A percentile compares a stretch with the other conserved stretches of the same genome.
Conservation (phyloP, 2,113 vertebrate genomes). For the Istiophorus platypterus region DNA sequence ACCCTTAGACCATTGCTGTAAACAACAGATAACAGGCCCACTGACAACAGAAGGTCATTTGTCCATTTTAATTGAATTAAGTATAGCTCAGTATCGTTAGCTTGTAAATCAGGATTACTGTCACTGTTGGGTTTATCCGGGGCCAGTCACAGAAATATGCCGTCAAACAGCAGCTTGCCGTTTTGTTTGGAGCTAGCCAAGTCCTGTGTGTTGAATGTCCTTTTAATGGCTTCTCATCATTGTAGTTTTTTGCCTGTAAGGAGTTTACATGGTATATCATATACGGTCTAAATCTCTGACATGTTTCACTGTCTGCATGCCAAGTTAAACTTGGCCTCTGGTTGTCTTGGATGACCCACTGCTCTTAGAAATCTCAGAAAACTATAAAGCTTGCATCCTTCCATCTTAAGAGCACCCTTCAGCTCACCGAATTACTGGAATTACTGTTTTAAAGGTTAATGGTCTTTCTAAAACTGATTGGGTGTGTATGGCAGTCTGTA, state of each 20-base stretch:
- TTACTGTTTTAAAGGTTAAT: conserved; percentile 30
- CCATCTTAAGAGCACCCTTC: conserved; percentile 50
- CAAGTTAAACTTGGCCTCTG: conserved; percentile 62
- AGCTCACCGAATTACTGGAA: conserved; percentile 47
- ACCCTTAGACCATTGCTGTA: too few species aligned
- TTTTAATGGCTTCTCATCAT: not conserved
- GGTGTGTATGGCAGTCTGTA: conserved; percentile 3
- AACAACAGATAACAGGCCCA: too few species aligned
- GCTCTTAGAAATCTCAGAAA: conserved; percentile 46
- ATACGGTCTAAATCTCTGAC: conserved; percentile 32
- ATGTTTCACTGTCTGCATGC: conserved; percentile 36
- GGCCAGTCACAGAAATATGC: conserved; percentile 11
- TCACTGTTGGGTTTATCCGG: not conserved
- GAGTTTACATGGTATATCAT: conserved; percentile 17
- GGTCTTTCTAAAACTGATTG: conserved; percentile 4
- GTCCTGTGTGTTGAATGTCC: conserved; percentile 19
- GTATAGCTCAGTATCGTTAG: not conserved
- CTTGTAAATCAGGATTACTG: conserved; percentile 6
- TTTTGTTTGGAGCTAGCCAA: conserved; percentile 21
- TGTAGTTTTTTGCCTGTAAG: not conserved
- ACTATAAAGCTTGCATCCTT: conserved; percentile 33
- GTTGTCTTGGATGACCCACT: conserved; percentile 54
- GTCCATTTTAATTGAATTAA: not conserved
- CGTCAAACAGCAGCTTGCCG: not conserved
- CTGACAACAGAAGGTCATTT: not conserved